Percentiles rank a stretch among this genome's conserved stretches.
These are phyloP conservation scores for Ephialtes manifestator DNA, from an alignment of 2,888 invertebrate genomes.

Conservation along the genomic window DNA sequence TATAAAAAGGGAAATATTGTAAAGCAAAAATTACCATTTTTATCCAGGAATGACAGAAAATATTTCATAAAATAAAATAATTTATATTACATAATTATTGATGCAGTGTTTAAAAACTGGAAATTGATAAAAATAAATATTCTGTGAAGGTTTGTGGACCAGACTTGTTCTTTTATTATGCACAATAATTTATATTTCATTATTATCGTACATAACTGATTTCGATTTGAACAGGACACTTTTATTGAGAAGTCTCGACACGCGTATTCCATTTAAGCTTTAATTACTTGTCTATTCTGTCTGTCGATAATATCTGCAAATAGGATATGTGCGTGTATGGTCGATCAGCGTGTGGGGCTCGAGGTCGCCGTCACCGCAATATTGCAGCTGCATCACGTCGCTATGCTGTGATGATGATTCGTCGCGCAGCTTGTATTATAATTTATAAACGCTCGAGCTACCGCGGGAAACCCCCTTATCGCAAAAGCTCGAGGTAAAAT, in stretches of 20 bases:
- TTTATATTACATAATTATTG: too few species aligned
- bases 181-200: too few species aligned
- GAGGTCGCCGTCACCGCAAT: constrained; percentile 46
- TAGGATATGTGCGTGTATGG: constrained; percentile 24
- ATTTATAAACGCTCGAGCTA: constrained; percentile 73
- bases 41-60: too few species aligned
- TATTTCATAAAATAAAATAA: too few species aligned
- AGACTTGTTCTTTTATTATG: too few species aligned
- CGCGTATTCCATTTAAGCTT: neutral
- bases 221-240: neutral
- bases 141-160: too few species aligned
- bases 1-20: too few species aligned
- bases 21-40: too few species aligned
- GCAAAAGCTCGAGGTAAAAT: constrained; percentile 71
- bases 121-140: too few species aligned
- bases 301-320: neutral
- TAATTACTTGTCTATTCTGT: neutral
- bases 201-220: too few species aligned
- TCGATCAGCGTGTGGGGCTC: constrained; percentile 49
- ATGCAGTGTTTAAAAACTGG: too few species aligned
- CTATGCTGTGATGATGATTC: constrained; percentile 71
- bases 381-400: neutral
- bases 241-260: neutral
- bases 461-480: constrained; percentile 71
- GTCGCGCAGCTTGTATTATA: constrained; percentile 71